phyloP scores from a whole-genome alignment of 2,888 invertebrate species.

The Drosophila multiciliata region DNA sequence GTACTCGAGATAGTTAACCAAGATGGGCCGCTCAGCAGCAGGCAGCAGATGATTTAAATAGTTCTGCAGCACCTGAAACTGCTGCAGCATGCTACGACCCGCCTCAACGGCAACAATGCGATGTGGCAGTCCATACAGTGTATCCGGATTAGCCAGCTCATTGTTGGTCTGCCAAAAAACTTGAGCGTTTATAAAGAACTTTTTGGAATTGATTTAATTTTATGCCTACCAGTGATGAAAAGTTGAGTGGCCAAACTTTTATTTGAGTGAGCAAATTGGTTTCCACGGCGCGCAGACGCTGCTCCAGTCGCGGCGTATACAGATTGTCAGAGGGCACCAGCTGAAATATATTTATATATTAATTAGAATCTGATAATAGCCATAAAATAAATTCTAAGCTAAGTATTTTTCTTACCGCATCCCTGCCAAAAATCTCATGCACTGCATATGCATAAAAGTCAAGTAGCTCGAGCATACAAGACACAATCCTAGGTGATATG shows the following conservation, averaged over 20 bases:
- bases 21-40: conserved; percentile 88
- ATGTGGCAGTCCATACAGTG: conserved; percentile 92
- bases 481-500: conserved; percentile 95
- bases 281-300: conserved; percentile 91
- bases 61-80: conserved; percentile 93
- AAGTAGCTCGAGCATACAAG: conserved; percentile 95
- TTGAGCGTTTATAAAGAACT: neutral
- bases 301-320: conserved; percentile 87
- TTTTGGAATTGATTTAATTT: neutral
- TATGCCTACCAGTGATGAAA: conserved; percentile 82
- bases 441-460: conserved; percentile 97
- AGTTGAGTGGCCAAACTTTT: conserved; percentile 84
- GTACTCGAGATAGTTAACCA: conserved; percentile 88
- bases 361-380: neutral
- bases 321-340: conserved; percentile 87
- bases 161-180: conserved; percentile 86
- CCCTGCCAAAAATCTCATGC: conserved; percentile 93
- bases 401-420: conserved; percentile 86
- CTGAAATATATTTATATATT: conserved; percentile 42
- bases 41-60: conserved; percentile 94
- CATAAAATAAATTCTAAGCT: neutral
- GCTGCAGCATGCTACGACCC: conserved; percentile 94
- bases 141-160: conserved; percentile 89
- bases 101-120: conserved; percentile 97
- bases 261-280: conserved; percentile 88